Conservation (phyloP, 1,140 invertebrate genomes). For the Diorhabda carinulata region DNA sequence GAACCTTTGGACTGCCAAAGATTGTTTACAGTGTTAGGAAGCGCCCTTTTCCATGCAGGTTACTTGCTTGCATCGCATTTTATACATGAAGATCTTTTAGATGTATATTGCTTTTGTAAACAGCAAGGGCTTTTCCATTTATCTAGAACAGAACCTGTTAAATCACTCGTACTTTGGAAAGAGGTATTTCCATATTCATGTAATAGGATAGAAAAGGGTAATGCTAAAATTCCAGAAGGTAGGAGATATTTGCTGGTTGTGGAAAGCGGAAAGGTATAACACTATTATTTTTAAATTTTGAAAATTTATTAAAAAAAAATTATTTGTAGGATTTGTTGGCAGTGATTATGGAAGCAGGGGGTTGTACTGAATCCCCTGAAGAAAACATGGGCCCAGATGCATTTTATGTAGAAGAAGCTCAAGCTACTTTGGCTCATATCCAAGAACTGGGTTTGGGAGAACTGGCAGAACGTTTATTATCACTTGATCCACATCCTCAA, state of each 20-base stretch:
- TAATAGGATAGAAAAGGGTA: conserved; percentile 37
- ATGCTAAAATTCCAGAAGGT: conserved; percentile 52
- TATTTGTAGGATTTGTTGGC: conserved; percentile 53
- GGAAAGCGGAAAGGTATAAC: conserved; percentile 61
- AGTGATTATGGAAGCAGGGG: conserved; percentile 68
- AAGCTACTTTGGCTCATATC: conserved; percentile 64
- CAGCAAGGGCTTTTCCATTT: conserved; percentile 66
- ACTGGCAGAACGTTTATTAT: conserved; percentile 59
- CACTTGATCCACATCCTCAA: conserved; percentile 55
- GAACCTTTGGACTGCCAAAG: conserved; percentile 73
- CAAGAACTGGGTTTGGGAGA: conserved; percentile 61
- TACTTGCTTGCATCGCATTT: conserved; percentile 71
- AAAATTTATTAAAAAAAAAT: neutral
- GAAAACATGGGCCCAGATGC: conserved; percentile 55
- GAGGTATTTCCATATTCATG: conserved; percentile 61
- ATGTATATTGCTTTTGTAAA: conserved; percentile 65
- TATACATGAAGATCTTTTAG: conserved; percentile 63
- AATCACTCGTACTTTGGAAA: conserved; percentile 71
- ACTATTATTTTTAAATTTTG: neutral
- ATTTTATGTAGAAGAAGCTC: conserved; percentile 66
- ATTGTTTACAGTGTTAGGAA: conserved; percentile 70
- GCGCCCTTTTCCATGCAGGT: conserved; percentile 67
- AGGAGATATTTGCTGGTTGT: conserved; percentile 71
- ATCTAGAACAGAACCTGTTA: conserved; percentile 59
- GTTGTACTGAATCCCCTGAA: conserved; percentile 47